Evolutionary conservation across 1,140 invertebrate species (phyloP).

Genomic region (Drosophila yakuba): DNA sequence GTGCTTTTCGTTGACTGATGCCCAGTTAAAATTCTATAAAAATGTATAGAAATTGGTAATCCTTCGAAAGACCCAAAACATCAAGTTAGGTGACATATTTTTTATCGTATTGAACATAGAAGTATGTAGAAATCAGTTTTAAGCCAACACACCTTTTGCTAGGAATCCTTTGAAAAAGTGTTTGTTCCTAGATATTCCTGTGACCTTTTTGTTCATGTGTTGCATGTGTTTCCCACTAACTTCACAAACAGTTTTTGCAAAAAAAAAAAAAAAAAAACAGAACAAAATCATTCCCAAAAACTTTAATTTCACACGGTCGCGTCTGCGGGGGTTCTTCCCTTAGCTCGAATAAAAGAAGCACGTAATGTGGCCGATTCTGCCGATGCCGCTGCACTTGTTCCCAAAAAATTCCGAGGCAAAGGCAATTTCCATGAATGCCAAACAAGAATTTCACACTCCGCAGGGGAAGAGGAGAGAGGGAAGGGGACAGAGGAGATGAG

Average conservation of each 20-base stretch:
- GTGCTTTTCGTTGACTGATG: constrained; percentile 7
- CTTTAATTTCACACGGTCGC: constrained; percentile 73
- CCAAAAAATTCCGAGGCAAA: constrained; percentile 78
- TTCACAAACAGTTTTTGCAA: constrained; percentile 15
- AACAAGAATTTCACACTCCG: constrained; percentile 76
- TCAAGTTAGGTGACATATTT: too few species aligned
- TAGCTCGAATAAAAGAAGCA: constrained; percentile 39
- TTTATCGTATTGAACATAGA: too few species aligned
- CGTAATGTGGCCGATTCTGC: constrained; percentile 52
- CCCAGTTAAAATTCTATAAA: background rate
- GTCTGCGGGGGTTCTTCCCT: constrained; percentile 70
- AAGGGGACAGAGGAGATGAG: background rate
- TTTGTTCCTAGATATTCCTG: background rate
- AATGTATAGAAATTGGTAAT: too few species aligned
- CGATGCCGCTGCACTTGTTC: constrained; percentile 70
- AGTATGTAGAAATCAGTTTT: too few species aligned
- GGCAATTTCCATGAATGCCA: constrained; percentile 79
- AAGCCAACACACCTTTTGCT: too few species aligned
- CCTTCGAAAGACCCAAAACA: too few species aligned
- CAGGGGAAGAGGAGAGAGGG: constrained; percentile 16
- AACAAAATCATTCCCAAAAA: constrained; percentile 34
- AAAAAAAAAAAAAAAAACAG: constrained; percentile 19
- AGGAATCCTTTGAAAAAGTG: background rate
- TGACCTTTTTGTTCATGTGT: background rate
- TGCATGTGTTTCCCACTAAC: constrained; percentile 1